Base-by-base conservation (phyloP, 2,113 vertebrate genomes). In the Crotalus viridis region DNA sequence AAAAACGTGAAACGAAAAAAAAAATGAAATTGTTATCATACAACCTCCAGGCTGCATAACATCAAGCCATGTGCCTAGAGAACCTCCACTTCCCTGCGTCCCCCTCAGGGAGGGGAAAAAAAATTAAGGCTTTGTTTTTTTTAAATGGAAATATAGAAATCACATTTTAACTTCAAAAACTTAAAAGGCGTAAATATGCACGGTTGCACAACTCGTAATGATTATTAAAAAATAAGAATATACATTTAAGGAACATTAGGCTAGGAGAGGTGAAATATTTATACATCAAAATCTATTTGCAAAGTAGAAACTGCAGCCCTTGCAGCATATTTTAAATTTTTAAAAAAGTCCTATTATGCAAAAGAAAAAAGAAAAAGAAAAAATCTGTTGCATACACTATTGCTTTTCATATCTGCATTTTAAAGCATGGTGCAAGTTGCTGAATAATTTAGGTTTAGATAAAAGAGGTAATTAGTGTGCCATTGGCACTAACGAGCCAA, bases 391-490 rank as follows among this genome's bases (percentile, higher is more conserved):
- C n/a, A 64, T 28, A 39, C 51, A 28, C 33, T 57, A 48, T 24
- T 39, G 56, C 46, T 86, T 17, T 33, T 43, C 24, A 64, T 59
- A 61, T 61, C 92, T 87, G n/a, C 56, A 28, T 61, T 43, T 90
- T 90, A 61, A 59, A 90, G 22, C 46, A 54, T 21, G 5, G 46
- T 61, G 59, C n/a, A 86, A 93, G 55, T 93, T 90, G 48, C 59
- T 93, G 55, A 56, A 61, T 86, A 93, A 87, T 90, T 90, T 90
- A 89, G 46, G 74, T 54, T 86, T 89, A 92, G 91, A 92, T 92
- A 89, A 92, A 93, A 93, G 92, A 93, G 89, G n/a, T 57, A 86
- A 90, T 93, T 93, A 93, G 92, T 56, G 43, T 89, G 55, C 54
- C 51, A 74, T 85, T 90, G 92, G 89, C 48, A 86, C 88, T 90